phyloP scores from a whole-genome alignment of 2,888 invertebrate genomes.

The Elegia similella region DNA sequence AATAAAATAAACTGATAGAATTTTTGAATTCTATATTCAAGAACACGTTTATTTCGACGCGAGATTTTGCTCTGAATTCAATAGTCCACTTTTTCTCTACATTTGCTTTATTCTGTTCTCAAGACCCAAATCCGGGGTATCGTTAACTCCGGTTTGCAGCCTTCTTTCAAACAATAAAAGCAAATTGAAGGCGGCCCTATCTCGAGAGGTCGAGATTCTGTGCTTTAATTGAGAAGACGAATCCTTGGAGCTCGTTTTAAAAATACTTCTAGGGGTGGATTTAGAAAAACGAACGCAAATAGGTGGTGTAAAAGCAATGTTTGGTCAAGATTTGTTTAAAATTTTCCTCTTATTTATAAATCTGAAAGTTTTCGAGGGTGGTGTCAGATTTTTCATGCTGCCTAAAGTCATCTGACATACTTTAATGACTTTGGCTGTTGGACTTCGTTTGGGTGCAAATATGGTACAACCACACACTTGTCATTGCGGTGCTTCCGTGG shows the following conservation, averaged over 20 bases:
- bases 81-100: not conserved
- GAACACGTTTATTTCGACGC: no score
- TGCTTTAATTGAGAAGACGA: constrained; percentile 49
- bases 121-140: constrained; percentile 39
- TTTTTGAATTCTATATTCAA: no score
- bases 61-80: no score
- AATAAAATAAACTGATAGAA: no score
- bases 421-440: no score
- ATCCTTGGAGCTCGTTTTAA: constrained; percentile 18
- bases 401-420: no score
- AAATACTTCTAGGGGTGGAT: not conserved
- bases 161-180: constrained; percentile 59
- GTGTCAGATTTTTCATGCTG: no score
- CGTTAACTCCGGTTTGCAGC: constrained; percentile 52
- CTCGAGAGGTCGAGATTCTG: constrained; percentile 2
- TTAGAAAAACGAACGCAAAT: not conserved
- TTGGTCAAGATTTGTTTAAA: not conserved
- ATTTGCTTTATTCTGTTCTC: not conserved
- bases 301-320: not conserved
- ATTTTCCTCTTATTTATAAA: not conserved
- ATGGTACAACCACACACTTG: no score
- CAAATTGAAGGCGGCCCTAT: constrained; percentile 42
- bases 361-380: no score
- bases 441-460: no score
- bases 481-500: no score